Conservation (phyloP, 2,113 vertebrate species). For the Rhabdornis inornatus region DNA sequence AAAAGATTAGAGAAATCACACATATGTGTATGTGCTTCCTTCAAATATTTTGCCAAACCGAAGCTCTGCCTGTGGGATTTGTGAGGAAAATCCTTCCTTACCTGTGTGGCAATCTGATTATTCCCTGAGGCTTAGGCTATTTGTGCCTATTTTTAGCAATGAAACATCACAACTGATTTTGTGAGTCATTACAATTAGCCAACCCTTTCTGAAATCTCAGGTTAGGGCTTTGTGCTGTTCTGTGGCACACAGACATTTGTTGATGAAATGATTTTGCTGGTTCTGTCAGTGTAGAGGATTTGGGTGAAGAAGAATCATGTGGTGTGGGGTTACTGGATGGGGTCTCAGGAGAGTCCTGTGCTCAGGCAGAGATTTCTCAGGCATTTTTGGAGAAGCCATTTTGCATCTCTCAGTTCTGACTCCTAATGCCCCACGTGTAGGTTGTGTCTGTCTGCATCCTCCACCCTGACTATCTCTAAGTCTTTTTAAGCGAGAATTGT, state of each 20-base stretch:
- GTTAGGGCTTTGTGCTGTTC: background rate
- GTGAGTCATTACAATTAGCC: conserved; percentile 5
- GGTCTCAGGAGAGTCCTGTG: background rate
- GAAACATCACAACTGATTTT: conserved; percentile 18
- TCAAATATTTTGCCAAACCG: background rate
- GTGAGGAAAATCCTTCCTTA: conserved; percentile 10
- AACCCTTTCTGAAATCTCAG: background rate
- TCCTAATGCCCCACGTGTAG: background rate
- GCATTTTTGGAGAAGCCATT: background rate
- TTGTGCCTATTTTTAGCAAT: conserved; percentile 42
- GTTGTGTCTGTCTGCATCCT: background rate
- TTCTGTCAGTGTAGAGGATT: background rate
- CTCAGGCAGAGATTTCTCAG: background rate
- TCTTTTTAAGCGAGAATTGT: background rate
- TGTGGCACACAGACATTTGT: background rate
- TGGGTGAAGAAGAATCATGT: background rate
- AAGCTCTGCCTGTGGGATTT: background rate
- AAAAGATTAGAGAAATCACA: background rate
- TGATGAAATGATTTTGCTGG: background rate
- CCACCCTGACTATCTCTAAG: background rate
- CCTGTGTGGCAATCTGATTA: background rate
- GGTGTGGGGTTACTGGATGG: background rate
- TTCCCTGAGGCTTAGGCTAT: conserved; percentile 30
- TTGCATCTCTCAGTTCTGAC: background rate
- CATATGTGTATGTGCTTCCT: background rate